Conservation (phyloP, 2,113 vertebrate species). For the Macroglossus sobrinus region DNA sequence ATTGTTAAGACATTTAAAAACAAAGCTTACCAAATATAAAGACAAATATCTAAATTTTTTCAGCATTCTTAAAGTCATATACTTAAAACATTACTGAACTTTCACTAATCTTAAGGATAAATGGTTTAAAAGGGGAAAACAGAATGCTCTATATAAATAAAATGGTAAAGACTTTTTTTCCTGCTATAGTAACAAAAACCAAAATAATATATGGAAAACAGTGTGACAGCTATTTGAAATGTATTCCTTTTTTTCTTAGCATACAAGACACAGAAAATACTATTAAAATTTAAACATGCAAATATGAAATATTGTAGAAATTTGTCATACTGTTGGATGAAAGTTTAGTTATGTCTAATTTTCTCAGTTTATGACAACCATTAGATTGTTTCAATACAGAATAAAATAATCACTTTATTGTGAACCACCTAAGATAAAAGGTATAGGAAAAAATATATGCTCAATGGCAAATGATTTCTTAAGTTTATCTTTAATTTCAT, state of each 20-base stretch:
- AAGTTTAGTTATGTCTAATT: neutral
- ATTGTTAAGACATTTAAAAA: neutral
- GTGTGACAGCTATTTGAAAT: neutral
- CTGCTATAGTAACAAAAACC: neutral
- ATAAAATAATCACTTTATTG: neutral
- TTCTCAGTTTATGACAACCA: neutral
- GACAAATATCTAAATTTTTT: neutral
- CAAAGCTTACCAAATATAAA: neutral
- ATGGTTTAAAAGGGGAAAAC: neutral
- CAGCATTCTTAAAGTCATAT: neutral
- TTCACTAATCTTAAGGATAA: neutral
- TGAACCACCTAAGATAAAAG: neutral
- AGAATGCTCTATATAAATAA: neutral
- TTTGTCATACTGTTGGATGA: neutral
- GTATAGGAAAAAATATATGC: neutral
- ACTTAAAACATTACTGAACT: neutral
- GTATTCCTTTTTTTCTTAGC: neutral
- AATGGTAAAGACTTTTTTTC: neutral
- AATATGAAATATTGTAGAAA: neutral
- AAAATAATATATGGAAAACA: neutral
- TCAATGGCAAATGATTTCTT: neutral
- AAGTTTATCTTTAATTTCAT: neutral
- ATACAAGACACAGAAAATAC: neutral
- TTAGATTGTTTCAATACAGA: neutral
- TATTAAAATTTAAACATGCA: neutral